A percentile compares a stretch with the other conserved stretches of the same genome.
Evolutionary conservation across 2,888 invertebrate genomes (phyloP).

Genomic region (Xestia rhomboidea): DNA sequence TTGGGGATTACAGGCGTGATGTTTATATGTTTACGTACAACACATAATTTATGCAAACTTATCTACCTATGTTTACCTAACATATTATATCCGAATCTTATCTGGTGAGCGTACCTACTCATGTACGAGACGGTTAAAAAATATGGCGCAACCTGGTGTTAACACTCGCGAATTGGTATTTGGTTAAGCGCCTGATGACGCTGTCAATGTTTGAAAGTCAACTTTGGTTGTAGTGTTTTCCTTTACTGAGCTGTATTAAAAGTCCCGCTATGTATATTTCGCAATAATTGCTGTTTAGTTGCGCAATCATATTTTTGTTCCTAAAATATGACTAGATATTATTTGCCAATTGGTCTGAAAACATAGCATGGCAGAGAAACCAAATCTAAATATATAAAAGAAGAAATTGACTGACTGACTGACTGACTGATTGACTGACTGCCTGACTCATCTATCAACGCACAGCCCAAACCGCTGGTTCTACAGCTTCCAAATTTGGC

Average conservation of each 20-base stretch:
- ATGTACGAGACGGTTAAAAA: constrained; percentile 16
- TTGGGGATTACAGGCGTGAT: neutral
- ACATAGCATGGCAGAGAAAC: too few relatives aligned
- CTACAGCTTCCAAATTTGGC: too few relatives aligned
- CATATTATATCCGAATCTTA: neutral
- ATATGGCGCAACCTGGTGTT: constrained; percentile 31
- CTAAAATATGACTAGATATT: too few relatives aligned
- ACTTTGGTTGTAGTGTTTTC: neutral
- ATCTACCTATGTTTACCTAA: neutral
- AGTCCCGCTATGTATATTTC: neutral
- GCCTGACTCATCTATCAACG: too few relatives aligned
- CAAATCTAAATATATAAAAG: too few relatives aligned
- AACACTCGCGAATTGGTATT: neutral
- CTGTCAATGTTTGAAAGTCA: neutral
- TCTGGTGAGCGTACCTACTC: neutral
- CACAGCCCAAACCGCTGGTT: too few relatives aligned
- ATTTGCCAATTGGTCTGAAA: neutral
- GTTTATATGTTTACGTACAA: neutral
- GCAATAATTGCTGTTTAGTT: constrained; percentile 3
- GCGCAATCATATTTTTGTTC: neutral
- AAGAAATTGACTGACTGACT: too few relatives aligned
- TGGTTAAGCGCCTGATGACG: neutral
- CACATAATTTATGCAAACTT: neutral
- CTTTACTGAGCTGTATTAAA: neutral
- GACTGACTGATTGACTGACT: too few relatives aligned